Evolutionary conservation across 2,113 vertebrate species (phyloP).

Genomic region (Gopherus flavomarginatus): DNA sequence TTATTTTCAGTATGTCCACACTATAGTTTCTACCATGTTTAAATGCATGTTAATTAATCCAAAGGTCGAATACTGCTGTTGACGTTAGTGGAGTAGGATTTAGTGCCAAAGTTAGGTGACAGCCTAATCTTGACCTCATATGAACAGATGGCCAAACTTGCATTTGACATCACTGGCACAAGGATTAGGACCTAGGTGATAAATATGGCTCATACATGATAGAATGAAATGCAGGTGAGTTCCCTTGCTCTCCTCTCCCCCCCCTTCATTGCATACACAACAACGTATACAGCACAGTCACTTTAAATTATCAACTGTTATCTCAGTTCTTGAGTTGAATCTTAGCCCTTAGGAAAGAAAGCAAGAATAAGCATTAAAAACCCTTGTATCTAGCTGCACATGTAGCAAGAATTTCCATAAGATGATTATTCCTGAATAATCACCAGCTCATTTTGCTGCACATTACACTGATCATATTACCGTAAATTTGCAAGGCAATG

Average conservation of each 20-base stretch:
- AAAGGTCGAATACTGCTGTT: too few relatives aligned
- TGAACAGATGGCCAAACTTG: neutral
- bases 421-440: neutral
- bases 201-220: neutral
- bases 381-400: neutral
- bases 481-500: neutral
- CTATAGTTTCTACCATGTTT: neutral
- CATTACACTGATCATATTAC: neutral
- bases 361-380: neutral
- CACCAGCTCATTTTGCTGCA: neutral
- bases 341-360: neutral
- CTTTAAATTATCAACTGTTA: neutral
- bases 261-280: neutral
- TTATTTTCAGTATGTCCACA: rapidly evolving
- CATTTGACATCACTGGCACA: neutral
- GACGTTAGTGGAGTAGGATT: neutral
- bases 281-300: neutral
- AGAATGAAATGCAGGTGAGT: rapidly evolving
- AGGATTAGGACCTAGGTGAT: neutral
- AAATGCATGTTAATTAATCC: neutral
- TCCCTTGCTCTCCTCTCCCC: rapidly evolving
- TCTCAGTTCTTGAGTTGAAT: neutral
- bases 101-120: neutral
- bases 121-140: neutral
- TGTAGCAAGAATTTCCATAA: neutral